A percentile compares a stretch with the other conserved stretches of the same genome.
These are phyloP conservation scores for Ramazzottius varieornatus DNA, from an alignment of 2,888 invertebrate species.

Conservation along the genomic window DNA sequence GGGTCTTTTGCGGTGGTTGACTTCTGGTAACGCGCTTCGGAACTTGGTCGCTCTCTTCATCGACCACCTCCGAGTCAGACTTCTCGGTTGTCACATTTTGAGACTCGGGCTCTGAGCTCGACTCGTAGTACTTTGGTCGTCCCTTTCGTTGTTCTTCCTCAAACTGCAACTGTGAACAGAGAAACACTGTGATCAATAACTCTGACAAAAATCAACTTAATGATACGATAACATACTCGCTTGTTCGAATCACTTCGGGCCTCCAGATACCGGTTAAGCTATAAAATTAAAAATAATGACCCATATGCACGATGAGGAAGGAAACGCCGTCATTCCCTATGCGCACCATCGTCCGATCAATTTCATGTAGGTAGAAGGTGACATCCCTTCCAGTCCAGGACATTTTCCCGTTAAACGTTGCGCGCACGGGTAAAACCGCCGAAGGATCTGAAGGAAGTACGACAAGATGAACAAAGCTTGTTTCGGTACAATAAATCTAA, in stretches of 20 bases:
- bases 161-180: neutral
- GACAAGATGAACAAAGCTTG: neutral
- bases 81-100: too few relatives aligned
- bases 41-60: neutral
- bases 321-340: too few relatives aligned
- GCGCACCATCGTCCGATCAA: constrained; percentile 73
- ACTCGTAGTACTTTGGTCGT: constrained; percentile 2
- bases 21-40: too few relatives aligned
- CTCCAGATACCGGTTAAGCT: neutral
- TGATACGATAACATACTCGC: neutral
- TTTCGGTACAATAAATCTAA: neutral
- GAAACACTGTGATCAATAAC: neutral
- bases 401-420: constrained; percentile 20
- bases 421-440: neutral
- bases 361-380: constrained; percentile 88
- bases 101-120: neutral
- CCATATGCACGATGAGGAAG: neutral
- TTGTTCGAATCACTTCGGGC: neutral
- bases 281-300: neutral
- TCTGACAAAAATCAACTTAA: neutral
- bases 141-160: neutral
- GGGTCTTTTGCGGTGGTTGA: too few relatives aligned
- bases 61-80: neutral
- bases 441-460: neutral
- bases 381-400: constrained; percentile 98